Conservation (phyloP, 2,888 invertebrate species). For the Cantharis rufa region DNA sequence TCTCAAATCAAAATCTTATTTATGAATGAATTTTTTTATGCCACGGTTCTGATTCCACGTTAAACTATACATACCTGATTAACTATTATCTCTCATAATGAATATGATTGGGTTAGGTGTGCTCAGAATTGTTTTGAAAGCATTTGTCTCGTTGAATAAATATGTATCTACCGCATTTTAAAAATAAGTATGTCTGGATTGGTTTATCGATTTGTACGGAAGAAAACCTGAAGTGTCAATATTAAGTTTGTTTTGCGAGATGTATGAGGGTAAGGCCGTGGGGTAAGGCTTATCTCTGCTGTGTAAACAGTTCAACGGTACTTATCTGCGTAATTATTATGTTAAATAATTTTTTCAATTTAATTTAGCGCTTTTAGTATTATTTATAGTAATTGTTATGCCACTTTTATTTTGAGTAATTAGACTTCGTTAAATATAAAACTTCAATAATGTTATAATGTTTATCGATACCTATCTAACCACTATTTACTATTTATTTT, state of each 20-base stretch:
- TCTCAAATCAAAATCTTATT: too few species aligned
- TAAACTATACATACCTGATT: background rate
- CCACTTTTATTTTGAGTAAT: background rate
- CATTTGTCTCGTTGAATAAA: background rate
- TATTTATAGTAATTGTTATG: background rate
- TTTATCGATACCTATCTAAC: background rate
- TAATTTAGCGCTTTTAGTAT: background rate
- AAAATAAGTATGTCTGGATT: background rate
- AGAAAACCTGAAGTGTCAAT: background rate
- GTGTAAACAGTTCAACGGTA: background rate
- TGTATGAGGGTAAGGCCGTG: background rate
- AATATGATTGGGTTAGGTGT: too few species aligned
- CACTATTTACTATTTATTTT: background rate
- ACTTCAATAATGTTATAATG: background rate
- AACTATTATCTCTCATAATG: too few species aligned
- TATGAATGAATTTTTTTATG: too few species aligned
- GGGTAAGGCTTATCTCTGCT: background rate
- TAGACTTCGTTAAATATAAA: background rate
- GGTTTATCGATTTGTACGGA: background rate
- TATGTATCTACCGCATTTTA: background rate
- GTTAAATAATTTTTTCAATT: background rate
- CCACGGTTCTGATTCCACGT: background rate
- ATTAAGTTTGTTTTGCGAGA: background rate
- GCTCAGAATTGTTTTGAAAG: too few species aligned
- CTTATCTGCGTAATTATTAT: background rate